These are phyloP conservation scores for Sebastes minor DNA, from an alignment of 2,797 vertebrate genomes.

Conservation along the genomic window DNA sequence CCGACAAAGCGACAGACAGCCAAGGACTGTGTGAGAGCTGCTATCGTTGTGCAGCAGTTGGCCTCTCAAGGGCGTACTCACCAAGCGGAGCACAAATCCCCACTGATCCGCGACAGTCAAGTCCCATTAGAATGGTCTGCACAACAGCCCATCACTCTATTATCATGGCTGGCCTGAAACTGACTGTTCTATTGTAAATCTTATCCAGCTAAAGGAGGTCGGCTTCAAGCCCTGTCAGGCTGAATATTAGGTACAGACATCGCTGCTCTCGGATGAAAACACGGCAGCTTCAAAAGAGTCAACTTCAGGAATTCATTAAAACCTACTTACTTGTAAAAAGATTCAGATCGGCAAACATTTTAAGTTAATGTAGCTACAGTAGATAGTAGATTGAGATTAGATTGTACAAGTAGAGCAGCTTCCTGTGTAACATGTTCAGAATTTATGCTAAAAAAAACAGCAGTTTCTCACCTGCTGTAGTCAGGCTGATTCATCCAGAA, in stretches of 20 bases:
- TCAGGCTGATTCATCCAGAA: neutral
- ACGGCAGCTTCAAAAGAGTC: slow-evolving; percentile 57
- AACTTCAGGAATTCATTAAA: slow-evolving; percentile 58
- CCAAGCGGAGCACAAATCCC: slow-evolving; percentile 80
- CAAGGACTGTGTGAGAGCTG: slow-evolving; percentile 58
- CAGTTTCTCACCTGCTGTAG: neutral
- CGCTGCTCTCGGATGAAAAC: slow-evolving; percentile 57
- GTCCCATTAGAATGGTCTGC: slow-evolving; percentile 78
- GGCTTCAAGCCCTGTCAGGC: slow-evolving; percentile 67
- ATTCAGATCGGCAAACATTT: slow-evolving; percentile 10
- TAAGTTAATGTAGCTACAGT: neutral
- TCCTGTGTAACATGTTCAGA: neutral
- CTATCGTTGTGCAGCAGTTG: slow-evolving; percentile 74
- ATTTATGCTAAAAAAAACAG: neutral
- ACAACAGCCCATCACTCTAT: slow-evolving; percentile 79
- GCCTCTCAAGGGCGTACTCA: slow-evolving; percentile 76
- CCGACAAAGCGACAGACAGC: slow-evolving; percentile 66
- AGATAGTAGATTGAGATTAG: neutral
- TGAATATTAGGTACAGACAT: slow-evolving; percentile 69
- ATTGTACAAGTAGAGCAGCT: neutral
- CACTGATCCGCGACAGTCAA: slow-evolving; percentile 79
- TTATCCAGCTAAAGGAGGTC: slow-evolving; percentile 71
- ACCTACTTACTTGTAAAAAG: slow-evolving; percentile 16
- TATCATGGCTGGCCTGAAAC: slow-evolving; percentile 74
- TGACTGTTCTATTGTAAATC: slow-evolving; percentile 79